phyloP scores from a whole-genome alignment of 2,888 invertebrate genomes.

The Dendrolimus pini region DNA sequence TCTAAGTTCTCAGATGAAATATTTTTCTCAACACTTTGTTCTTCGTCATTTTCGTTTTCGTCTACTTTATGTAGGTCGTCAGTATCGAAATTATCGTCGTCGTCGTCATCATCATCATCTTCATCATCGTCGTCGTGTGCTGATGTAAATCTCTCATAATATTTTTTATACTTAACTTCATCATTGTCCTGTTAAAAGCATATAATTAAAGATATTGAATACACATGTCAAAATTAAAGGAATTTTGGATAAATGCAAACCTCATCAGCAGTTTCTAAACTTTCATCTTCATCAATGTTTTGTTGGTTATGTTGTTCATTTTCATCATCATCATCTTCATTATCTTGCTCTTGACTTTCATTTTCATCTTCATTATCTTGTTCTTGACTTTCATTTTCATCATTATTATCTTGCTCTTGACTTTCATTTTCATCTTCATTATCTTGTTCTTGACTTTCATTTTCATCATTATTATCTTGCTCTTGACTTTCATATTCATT shows the following conservation, averaged over 20 bases:
- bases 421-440: constrained; percentile 31
- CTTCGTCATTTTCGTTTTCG: constrained; percentile 28
- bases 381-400: constrained; percentile 37
- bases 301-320: constrained; percentile 31
- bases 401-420: constrained; percentile 33
- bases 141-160: constrained; percentile 18
- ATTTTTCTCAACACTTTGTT: constrained; percentile 26
- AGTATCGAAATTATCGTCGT: constrained; percentile 17
- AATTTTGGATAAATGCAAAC: constrained; percentile 15
- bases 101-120: constrained; percentile 12
- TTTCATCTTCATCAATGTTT: constrained; percentile 31
- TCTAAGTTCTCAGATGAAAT: not conserved
- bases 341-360: constrained; percentile 14
- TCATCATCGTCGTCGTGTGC: constrained; percentile 13
- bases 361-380: constrained; percentile 22
- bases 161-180: constrained; percentile 24
- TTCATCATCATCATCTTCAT: constrained; percentile 22
- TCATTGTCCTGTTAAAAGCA: constrained; percentile 22
- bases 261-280: constrained; percentile 29
- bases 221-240: constrained; percentile 2
- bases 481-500: constrained; percentile 15
- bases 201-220: constrained; percentile 8
- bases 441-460: constrained; percentile 26
- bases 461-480: constrained; percentile 27
- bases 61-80: constrained; percentile 22